Base-by-base conservation (phyloP, 2,113 vertebrate species). In the Pyrgilauda ruficollis region DNA sequence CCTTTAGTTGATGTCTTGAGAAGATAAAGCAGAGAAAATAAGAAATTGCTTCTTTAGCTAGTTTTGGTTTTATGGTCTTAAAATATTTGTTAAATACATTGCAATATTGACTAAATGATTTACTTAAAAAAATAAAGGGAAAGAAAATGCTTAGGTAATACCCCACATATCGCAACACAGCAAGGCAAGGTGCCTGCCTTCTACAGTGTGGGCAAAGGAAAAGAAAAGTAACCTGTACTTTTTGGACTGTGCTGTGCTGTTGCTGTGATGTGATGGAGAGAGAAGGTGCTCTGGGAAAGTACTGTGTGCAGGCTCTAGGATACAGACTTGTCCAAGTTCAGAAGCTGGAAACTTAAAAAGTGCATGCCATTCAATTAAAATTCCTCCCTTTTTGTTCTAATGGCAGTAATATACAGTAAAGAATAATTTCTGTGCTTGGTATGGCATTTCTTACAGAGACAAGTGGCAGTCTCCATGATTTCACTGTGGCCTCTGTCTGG, bases 221-320 rank as follows among this genome's bases (percentile, higher is more conserved):
- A 92, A 39, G 26, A 19, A 24, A 74, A 68, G 5, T 11, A 15
- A 15, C 10, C 19, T 21, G 30, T 27, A 30, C 4, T 53, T 47
- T 58, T 82, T 46, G 24, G 11, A 37, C 17, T 44, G 12, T 44
- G 13, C 11, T 44, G 9, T 41, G 50, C 56, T 35, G 14, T 50
- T 63, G 24, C 3, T 77, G 33, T 23, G 27, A 11, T 3, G 6
- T 9, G 23, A 43, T 13, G 10, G 39, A 46, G 31, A 39, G 49
- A 76, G 19, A 55, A 78, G 12, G 15, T 37, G 12, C 11, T 67
- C 41, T 10, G 11, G 35, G 13, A 19, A 52, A 46, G 27, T 7
- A 20, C 0, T 0, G 1, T 37, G 9, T 35, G 15, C 17, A 27
- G 28, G 15, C 13, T 56, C n/a, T 16, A 7, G 35, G 21, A 9